Percentiles rank a stretch among this genome's conserved stretches.
Conservation (phyloP, 1,140 invertebrate species). For the Tenebrio molitor region DNA sequence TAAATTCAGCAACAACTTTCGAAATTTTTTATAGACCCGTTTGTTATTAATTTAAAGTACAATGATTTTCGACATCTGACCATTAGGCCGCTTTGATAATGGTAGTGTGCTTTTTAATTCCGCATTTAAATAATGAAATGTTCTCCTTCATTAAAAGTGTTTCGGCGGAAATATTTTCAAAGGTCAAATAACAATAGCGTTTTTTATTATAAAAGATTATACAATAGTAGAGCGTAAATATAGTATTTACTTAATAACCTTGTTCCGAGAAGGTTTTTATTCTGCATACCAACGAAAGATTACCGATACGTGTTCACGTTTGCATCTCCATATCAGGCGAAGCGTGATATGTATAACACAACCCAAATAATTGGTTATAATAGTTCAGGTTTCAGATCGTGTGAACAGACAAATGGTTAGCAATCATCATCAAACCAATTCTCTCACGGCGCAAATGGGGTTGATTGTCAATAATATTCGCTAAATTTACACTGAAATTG, state of each 20-base stretch:
- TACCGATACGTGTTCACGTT: constrained; percentile 60
- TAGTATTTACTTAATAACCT: constrained; percentile 60
- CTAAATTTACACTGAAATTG: no score
- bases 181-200: constrained; percentile 42
- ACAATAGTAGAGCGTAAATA: constrained; percentile 51
- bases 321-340: constrained; percentile 56
- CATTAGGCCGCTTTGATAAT: constrained; percentile 17
- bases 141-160: constrained; percentile 36
- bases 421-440: constrained; percentile 49
- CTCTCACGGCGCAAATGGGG: constrained; percentile 34
- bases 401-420: constrained; percentile 58
- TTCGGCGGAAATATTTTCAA: constrained; percentile 33
- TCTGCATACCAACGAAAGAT: constrained; percentile 56
- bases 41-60: constrained; percentile 31
- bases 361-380: constrained; percentile 65
- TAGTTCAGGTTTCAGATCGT: constrained; percentile 63
- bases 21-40: constrained; percentile 6
- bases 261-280: constrained; percentile 52
- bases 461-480: constrained; percentile 19
- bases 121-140: constrained; percentile 34
- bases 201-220: constrained; percentile 41
- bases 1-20: constrained; percentile 12
- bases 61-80: constrained; percentile 10
- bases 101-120: constrained; percentile 30
- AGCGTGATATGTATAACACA: constrained; percentile 64